A percentile compares a stretch with the other conserved stretches of the same genome.
Conservation (phyloP, 2,113 vertebrate genomes). For the Bolborhynchus lineola region DNA sequence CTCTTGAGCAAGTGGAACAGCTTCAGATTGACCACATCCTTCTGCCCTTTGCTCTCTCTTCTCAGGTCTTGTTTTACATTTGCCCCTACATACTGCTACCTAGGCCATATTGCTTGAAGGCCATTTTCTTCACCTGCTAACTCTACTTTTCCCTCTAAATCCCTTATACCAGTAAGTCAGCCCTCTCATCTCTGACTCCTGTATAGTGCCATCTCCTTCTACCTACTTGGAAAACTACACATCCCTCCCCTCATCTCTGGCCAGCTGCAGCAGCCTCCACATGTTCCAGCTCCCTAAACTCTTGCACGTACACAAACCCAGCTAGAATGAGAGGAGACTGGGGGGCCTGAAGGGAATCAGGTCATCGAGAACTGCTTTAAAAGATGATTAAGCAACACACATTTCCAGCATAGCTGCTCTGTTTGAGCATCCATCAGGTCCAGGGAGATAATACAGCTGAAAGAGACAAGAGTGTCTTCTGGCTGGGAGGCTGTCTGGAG, state of each 20-base stretch:
- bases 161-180: background rate
- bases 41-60: background rate
- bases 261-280: background rate
- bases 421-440: background rate
- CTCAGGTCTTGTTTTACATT: background rate
- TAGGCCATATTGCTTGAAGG: background rate
- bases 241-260: background rate
- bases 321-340: fast-evolving
- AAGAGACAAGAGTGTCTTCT: background rate
- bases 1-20: background rate
- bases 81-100: fast-evolving
- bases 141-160: background rate
- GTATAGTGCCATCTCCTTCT: fast-evolving
- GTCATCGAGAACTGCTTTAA: background rate
- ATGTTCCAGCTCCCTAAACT: fast-evolving
- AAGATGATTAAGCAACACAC: background rate
- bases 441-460: background rate
- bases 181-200: fast-evolving
- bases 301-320: fast-evolving
- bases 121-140: background rate
- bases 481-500: background rate
- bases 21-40: background rate
- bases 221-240: background rate
- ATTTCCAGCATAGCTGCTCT: background rate
- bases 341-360: background rate